Evolutionary conservation across 2,888 invertebrate genomes (phyloP), one percentile per base, ranked within the genome.

Genomic region (Eupeodes latifasciatus): DNA sequence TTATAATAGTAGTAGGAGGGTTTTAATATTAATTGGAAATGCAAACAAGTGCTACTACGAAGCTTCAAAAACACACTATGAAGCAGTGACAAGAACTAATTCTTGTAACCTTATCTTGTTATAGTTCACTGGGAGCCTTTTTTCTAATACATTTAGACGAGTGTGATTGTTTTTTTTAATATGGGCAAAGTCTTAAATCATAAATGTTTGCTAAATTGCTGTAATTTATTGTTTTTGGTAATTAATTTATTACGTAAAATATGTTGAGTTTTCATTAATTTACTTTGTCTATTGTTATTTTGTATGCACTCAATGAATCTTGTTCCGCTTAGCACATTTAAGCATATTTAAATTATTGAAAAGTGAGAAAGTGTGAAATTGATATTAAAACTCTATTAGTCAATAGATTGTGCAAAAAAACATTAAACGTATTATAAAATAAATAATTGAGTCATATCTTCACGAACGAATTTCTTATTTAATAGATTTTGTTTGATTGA

Each of bases 141-240:
- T 27, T 51, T 27, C 7, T 47, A 12, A 47, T 36, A 12, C 19
- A 19, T 10, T 47, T 34, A 16, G 11, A 27, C 12, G 19, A 14
- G 4, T 27, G 27, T 16, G 53, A 40, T 2, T 14, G 0, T 27
- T 27, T 47, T 12, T 19, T 47, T 19, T 19, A 90, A 83, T 49
- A 93, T 93, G 92, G 91, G 91, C 75, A 91, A 91, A 84, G 93
- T 95, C 89, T 94, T 94, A 66, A 95, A 95, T 92, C 95, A 96
- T 79, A 96, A 96, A 94, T 94, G 95, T 89, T 93, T 96, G 88
- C 95, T 96, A 92, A 96, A 96, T 90, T 94, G 95, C 92, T 96
- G 95, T 91, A 96, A 96, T 92, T 95, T 96, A 86, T 92, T 96
- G 90, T 95, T 96, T 92, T 91, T 93, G 93, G 93, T 93, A 91